phyloP scores from a whole-genome alignment of 2,888 invertebrate genomes.

The Tanypteryx hageni region DNA sequence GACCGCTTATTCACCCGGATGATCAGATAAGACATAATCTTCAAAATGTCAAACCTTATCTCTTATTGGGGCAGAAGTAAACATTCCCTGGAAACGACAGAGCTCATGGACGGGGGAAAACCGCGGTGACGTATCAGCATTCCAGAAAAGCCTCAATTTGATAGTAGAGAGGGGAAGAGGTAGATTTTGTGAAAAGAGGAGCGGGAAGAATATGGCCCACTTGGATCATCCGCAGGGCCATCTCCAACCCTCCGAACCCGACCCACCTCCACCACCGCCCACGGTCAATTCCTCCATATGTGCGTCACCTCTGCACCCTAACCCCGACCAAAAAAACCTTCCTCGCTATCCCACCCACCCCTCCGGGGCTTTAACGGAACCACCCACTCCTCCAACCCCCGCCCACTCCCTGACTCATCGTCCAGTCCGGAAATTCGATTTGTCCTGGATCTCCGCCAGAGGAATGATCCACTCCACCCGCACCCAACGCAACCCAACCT shows the following conservation, averaged over 20 bases:
- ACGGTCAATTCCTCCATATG: conserved; percentile 55
- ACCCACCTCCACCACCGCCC: no score
- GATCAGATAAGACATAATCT: conserved; percentile 21
- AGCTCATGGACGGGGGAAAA: neutral
- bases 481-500: neutral
- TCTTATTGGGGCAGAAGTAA: neutral
- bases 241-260: no score
- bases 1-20: conserved; percentile 11
- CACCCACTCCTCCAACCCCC: neutral
- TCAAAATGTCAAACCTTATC: conserved; percentile 22
- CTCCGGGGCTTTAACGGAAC: neutral
- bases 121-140: conserved; percentile 40
- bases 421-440: conserved; percentile 61
- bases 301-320: conserved; percentile 36
- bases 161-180: neutral
- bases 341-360: neutral
- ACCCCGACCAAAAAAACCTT: neutral
- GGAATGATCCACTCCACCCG: conserved; percentile 17
- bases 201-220: conserved; percentile 47
- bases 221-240: conserved; percentile 41
- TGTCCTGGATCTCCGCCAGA: conserved; percentile 59
- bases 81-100: conserved; percentile 32
- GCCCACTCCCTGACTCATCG: conserved; percentile 40
- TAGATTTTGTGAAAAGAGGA: neutral
- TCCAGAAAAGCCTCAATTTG: conserved; percentile 35